Evolutionary conservation across 1,140 invertebrate species (phyloP).

Genomic region (Phthorimaea operculella): DNA sequence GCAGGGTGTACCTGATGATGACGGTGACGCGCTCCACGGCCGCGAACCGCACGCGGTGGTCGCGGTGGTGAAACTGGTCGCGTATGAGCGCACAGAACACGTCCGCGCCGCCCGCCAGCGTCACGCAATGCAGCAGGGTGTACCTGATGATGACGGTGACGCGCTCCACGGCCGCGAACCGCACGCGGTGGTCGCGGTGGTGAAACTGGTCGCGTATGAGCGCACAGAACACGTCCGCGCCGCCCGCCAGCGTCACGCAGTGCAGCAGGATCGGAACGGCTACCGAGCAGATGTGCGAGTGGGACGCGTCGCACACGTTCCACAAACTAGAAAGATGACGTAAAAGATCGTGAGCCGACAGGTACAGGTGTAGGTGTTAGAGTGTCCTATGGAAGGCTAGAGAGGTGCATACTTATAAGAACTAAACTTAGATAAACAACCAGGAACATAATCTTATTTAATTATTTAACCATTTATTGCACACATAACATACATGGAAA

Average conservation of each 20-base stretch:
- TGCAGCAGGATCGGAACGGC: constrained; percentile 92
- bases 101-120: constrained; percentile 90
- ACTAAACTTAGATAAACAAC: too few species aligned
- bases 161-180: constrained; percentile 94
- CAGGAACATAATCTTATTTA: too few species aligned
- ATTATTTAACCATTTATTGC: too few species aligned
- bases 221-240: constrained; percentile 95
- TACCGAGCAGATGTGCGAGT: constrained; percentile 92
- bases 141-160: constrained; percentile 86
- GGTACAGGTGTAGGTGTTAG: too few species aligned
- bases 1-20: constrained; percentile 75
- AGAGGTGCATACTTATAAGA: too few species aligned
- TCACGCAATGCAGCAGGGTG: constrained; percentile 83
- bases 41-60: constrained; percentile 91
- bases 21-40: constrained; percentile 95
- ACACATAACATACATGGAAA: too few species aligned
- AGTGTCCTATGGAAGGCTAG: too few species aligned
- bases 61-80: constrained; percentile 90
- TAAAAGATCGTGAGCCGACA: too few species aligned
- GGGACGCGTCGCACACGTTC: constrained; percentile 91
- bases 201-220: constrained; percentile 95
- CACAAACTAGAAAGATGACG: constrained; percentile 77
- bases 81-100: constrained; percentile 94
- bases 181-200: constrained; percentile 85
- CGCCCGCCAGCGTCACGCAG: constrained; percentile 91